phyloP scores from a whole-genome alignment of 92 coral and sea anemone species.

The Heteractis magnifica region DNA sequence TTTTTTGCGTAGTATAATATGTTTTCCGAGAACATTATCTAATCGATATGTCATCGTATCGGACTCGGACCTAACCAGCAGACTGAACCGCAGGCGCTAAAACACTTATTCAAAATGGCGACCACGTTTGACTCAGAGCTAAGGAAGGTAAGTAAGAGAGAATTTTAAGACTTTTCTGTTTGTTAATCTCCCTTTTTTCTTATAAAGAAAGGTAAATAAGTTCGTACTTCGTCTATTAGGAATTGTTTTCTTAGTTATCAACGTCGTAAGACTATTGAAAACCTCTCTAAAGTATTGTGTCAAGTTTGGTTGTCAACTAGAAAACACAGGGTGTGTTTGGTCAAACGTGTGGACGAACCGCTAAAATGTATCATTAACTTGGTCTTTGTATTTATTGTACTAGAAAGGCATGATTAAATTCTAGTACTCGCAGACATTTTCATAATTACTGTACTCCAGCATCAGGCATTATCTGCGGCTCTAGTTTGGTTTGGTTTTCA shows the following conservation, averaged over 20 bases:
- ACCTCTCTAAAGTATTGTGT: not conserved
- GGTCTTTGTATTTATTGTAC: not conserved
- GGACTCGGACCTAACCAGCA: slow-evolving; percentile 7
- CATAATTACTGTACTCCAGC: no score
- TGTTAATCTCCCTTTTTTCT: not conserved
- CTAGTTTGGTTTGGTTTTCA: no score
- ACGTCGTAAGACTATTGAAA: not conserved
- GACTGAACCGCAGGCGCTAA: slow-evolving; percentile 37
- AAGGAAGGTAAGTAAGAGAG: slow-evolving; percentile 64
- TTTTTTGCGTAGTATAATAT: not conserved
- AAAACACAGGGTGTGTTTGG: not conserved
- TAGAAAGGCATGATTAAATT: no score
- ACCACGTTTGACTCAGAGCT: slow-evolving; percentile 88
- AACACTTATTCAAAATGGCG: slow-evolving; percentile 75
- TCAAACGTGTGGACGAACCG: not conserved
- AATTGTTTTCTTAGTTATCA: not conserved
- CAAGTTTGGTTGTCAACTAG: not conserved
- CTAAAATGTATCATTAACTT: not conserved
- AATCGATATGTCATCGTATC: slow-evolving; percentile 11
- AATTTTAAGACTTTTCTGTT: not conserved
- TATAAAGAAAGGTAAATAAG: not conserved
- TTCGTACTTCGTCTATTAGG: not conserved
- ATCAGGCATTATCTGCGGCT: no score
- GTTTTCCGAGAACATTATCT: not conserved
- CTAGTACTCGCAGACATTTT: not conserved